Base-by-base conservation (phyloP, 1,140 invertebrate genomes). In the Apis cerana region DNA sequence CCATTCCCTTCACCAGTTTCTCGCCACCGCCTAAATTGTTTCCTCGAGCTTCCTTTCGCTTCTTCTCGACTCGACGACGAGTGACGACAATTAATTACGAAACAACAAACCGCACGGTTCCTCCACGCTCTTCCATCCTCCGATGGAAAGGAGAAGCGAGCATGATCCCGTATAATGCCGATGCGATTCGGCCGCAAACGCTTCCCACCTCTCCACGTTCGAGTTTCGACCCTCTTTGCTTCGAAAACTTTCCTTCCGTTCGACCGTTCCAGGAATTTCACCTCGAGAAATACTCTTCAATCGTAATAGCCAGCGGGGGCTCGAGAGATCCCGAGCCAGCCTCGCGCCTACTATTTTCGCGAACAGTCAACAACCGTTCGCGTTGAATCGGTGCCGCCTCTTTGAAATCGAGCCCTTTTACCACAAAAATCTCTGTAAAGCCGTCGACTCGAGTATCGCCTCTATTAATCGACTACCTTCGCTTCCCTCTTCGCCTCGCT, bases 391-490 rank as follows among this genome's bases (percentile, higher is more conserved):
- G 64, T 43, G 21, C 8, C 48, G n/a, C 5, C n/a, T 43, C 75
- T 86, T 86, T 61, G 58, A 86, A 82, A 80, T 56, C 54, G 80
- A 75, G 76, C 62, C 72, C 71, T 71, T 43, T 80, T 72, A 75
- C 67, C 52, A 80, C 61, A 23, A 77, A 87, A 87, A 84, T 76
- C 50, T 74, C 71, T 75, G 68, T 52, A 80, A 81, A 58, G 59
- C 48, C 67, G 11, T 19, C 59, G 56, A 33, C 71, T 86, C 62
- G 65, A 84, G 52, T 33, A 33, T 33, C 70, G 62, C 61, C 61
- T 48, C 54, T 72, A 82, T 86, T 87, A 87, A 87, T 85, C 82
- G 85, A 75, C 69, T 61, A 23, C 74, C 19, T 27, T 11, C 23
- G 65, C 33, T 70, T 72, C 67, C 68, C 86, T 87, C 70, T 59